These are phyloP conservation scores for Drosophila nigromelanica DNA, from an alignment of 1,140 invertebrate genomes.

Conservation along the genomic window DNA sequence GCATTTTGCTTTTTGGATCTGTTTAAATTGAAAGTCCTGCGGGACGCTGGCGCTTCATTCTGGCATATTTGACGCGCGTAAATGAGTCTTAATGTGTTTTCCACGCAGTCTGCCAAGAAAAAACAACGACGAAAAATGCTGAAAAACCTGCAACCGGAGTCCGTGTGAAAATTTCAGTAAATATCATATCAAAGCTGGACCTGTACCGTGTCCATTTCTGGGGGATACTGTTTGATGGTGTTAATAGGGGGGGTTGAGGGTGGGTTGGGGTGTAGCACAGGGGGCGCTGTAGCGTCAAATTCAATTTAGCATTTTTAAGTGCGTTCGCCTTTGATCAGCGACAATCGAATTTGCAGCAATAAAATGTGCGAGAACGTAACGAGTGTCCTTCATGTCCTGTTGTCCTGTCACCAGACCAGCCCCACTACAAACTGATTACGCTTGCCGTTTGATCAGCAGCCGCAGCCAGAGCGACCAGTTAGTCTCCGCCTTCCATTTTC, in stretches of 20 bases:
- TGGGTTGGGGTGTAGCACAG: constrained; percentile 11
- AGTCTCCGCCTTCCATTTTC: constrained; percentile 45
- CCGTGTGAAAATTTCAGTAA: constrained; percentile 63
- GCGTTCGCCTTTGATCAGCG: constrained; percentile 83
- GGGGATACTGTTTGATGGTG: too few relatives aligned
- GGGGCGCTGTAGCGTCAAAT: constrained; percentile 80
- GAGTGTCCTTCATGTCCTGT: constrained; percentile 20
- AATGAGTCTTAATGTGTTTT: constrained; percentile 81
- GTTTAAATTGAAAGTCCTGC: constrained; percentile 70
- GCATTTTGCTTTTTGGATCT: constrained; percentile 22
- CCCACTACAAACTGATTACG: constrained; percentile 59
- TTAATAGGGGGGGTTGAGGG: neutral
- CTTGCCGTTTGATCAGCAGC: constrained; percentile 75
- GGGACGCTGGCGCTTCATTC: constrained; percentile 45
- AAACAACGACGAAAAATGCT: constrained; percentile 15
- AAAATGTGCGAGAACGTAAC: constrained; percentile 66
- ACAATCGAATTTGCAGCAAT: constrained; percentile 83
- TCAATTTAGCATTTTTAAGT: constrained; percentile 84
- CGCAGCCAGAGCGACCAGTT: constrained; percentile 26
- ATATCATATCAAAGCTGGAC: constrained; percentile 54
- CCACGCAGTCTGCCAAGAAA: constrained; percentile 57
- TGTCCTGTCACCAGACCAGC: constrained; percentile 1
- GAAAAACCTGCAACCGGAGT: constrained; percentile 22
- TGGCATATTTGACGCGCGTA: constrained; percentile 65
- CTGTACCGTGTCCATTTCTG: constrained; percentile 23